These are phyloP conservation scores for Rotaria socialis DNA, from an alignment of 2,888 invertebrate species.

Conservation along the genomic window DNA sequence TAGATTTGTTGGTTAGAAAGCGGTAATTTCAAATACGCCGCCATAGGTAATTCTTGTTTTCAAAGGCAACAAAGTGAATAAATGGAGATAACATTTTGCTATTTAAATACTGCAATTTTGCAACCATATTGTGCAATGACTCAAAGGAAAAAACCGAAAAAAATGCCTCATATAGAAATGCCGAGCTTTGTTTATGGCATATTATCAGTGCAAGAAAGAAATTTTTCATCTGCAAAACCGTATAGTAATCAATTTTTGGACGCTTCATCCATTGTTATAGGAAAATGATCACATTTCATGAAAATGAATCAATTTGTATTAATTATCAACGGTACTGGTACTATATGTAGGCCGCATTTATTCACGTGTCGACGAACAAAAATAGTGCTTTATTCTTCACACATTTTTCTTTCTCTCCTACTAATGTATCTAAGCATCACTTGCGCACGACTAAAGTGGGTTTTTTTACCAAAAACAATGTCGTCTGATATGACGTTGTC, in stretches of 20 bases:
- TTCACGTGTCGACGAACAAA: background rate
- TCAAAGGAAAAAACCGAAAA: conserved; percentile 9
- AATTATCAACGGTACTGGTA: background rate
- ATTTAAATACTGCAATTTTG: background rate
- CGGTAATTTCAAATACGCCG: background rate
- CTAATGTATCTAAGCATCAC: background rate
- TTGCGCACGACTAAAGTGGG: conserved; percentile 20
- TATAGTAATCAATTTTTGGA: conserved; percentile 15
- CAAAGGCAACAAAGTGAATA: background rate
- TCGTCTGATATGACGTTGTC: conserved; percentile 12
- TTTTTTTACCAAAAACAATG: conserved; percentile 3
- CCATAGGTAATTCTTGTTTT: conserved; percentile 22
- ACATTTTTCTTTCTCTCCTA: conserved; percentile 26
- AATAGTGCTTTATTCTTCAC: background rate
- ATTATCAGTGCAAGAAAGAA: too few relatives aligned
- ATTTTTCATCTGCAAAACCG: background rate
- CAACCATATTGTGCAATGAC: conserved; percentile 2
- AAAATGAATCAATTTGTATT: background rate
- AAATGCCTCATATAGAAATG: background rate
- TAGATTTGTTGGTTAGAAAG: conserved; percentile 2
- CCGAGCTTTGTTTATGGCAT: background rate
- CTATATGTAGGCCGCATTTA: background rate
- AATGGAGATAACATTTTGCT: background rate
- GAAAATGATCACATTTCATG: background rate
- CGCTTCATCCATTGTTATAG: conserved; percentile 2